These are phyloP conservation scores for Bufo bufo DNA, from an alignment of 2,113 vertebrate species.

Conservation along the genomic window DNA sequence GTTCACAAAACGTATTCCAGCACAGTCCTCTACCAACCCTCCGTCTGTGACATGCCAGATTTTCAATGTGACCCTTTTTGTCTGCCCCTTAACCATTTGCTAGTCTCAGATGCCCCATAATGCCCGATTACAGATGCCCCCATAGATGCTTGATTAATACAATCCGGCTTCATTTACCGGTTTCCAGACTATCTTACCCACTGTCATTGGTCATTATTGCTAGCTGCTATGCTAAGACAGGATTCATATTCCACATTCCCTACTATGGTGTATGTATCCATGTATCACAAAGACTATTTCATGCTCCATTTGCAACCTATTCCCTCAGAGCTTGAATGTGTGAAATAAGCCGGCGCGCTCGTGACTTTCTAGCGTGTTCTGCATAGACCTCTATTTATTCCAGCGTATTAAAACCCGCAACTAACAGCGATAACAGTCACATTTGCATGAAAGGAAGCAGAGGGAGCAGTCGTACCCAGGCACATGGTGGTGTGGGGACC, in stretches of 20 bases:
- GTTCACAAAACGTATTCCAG: too few relatives aligned
- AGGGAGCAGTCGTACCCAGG: neutral
- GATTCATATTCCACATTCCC: neutral
- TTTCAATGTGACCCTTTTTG: too few relatives aligned
- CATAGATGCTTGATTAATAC: too few relatives aligned
- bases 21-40: too few relatives aligned
- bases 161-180: too few relatives aligned
- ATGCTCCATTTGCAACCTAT: neutral
- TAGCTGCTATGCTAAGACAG: neutral
- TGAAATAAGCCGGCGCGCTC: neutral
- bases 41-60: too few relatives aligned
- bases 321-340: neutral
- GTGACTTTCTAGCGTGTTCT: neutral
- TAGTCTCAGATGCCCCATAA: too few relatives aligned
- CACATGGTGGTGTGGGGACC: neutral
- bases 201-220: neutral
- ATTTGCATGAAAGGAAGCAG: too few relatives aligned
- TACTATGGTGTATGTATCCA: neutral
- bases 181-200: neutral
- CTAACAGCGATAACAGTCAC: too few relatives aligned
- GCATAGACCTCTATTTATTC: neutral
- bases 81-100: too few relatives aligned
- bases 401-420: neutral
- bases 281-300: slow-evolving; percentile 5
- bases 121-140: too few relatives aligned